Evolutionary conservation across 2,797 vertebrate species (phyloP).

Genomic region (Chaunax sp.): DNA sequence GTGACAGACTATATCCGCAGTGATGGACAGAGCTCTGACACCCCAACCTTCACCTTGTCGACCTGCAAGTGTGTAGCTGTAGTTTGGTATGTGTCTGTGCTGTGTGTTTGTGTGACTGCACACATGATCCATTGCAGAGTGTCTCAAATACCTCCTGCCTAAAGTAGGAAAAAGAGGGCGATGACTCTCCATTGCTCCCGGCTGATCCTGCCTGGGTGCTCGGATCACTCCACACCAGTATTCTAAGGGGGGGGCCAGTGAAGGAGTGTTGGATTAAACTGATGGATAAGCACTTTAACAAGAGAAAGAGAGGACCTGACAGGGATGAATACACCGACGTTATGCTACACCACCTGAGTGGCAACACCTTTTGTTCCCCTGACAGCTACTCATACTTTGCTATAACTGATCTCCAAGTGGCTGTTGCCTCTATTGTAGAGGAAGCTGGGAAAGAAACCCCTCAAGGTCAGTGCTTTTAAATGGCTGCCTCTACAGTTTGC

Average conservation of each 20-base stretch:
- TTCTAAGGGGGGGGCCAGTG: constrained; percentile 73
- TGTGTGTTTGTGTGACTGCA: constrained; percentile 19
- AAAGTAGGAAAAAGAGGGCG: constrained; percentile 55
- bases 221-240: constrained; percentile 75
- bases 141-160: constrained; percentile 77
- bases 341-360: constrained; percentile 74
- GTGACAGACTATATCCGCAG: constrained; percentile 75
- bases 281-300: constrained; percentile 84
- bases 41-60: constrained; percentile 49
- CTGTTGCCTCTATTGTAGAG: constrained; percentile 27
- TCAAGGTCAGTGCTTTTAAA: constrained; percentile 19
- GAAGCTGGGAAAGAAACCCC: background rate
- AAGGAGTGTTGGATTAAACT: constrained; percentile 75
- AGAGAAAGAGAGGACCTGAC: constrained; percentile 72
- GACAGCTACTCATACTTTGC: constrained; percentile 62
- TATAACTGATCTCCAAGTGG: constrained; percentile 68
- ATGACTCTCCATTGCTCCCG: constrained; percentile 45
- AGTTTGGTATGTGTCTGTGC: constrained; percentile 5
- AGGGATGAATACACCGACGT: constrained; percentile 68
- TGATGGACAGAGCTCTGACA: constrained; percentile 68
- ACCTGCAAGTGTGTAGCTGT: constrained; percentile 39
- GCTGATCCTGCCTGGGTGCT: constrained; percentile 59
- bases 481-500: constrained; percentile 1
- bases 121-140: constrained; percentile 65
- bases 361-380: constrained; percentile 73